A percentile compares a stretch with the other conserved stretches of the same genome.
Conservation (phyloP, 1,140 invertebrate genomes). For the Monochamus saltuarius region DNA sequence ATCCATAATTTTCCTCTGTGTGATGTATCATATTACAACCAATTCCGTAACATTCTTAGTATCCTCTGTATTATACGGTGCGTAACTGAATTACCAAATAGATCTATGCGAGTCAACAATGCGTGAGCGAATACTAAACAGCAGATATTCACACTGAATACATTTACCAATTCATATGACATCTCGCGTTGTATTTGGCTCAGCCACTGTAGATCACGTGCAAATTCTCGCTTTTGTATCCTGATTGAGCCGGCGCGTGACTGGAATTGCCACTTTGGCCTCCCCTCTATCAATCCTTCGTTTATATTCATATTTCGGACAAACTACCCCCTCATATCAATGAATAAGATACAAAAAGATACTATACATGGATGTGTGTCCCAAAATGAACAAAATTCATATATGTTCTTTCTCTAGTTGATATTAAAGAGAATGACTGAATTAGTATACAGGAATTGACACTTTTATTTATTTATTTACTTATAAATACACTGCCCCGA, state of each 20-base stretch:
- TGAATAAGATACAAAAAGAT: neutral
- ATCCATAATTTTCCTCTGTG: neutral
- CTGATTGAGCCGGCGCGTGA: slow-evolving; percentile 47
- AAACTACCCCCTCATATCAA: neutral
- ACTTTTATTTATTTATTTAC: too few relatives aligned
- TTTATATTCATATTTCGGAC: slow-evolving; percentile 28
- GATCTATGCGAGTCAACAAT: slow-evolving; percentile 29
- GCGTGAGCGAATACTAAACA: slow-evolving; percentile 30
- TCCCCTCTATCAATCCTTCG: slow-evolving; percentile 32
- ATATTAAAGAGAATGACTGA: too few relatives aligned
- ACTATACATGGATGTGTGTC: too few relatives aligned
- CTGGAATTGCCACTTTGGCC: slow-evolving; percentile 39
- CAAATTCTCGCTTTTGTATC: slow-evolving; percentile 45
- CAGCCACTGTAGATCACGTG: slow-evolving; percentile 41
- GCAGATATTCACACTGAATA: slow-evolving; percentile 23
- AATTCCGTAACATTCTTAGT: neutral
- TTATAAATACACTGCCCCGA: too few relatives aligned
- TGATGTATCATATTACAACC: neutral
- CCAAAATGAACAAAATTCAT: too few relatives aligned
- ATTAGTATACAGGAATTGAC: too few relatives aligned
- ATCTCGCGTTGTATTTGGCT: slow-evolving; percentile 14
- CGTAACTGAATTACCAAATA: slow-evolving; percentile 28
- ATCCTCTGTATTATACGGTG: slow-evolving; percentile 8
- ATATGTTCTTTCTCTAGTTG: too few relatives aligned
- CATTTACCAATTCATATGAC: slow-evolving; percentile 16